Evolutionary conservation across 1,140 invertebrate genomes (phyloP).

Genomic region (Apis laboriosa): DNA sequence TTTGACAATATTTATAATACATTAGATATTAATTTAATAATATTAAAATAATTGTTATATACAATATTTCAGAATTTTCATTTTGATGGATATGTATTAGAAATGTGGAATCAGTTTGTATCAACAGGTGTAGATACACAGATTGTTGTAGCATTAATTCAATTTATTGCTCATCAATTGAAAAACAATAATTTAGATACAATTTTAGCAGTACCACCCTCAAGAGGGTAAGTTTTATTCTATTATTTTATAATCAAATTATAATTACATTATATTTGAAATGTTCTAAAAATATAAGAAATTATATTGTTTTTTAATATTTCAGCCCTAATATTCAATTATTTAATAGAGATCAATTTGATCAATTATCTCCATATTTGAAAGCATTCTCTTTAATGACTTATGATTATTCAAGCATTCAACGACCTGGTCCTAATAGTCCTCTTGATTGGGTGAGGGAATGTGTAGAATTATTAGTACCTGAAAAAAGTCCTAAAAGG

Average conservation of each 20-base stretch:
- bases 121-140: conserved; percentile 84
- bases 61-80: conserved; percentile 79
- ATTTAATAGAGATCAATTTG: conserved; percentile 90
- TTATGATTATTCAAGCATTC: conserved; percentile 94
- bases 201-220: conserved; percentile 93
- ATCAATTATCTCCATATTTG: conserved; percentile 88
- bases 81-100: conserved; percentile 94
- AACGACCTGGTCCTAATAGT: conserved; percentile 93
- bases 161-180: conserved; percentile 82
- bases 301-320: conserved; percentile 32
- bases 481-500: conserved; percentile 83
- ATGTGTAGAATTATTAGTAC: conserved; percentile 88
- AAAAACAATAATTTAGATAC: conserved; percentile 83
- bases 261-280: not conserved
- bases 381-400: conserved; percentile 96
- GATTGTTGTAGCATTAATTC: conserved; percentile 84
- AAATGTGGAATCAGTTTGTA: conserved; percentile 92
- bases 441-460: conserved; percentile 91
- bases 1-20: not conserved
- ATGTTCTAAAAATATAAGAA: not conserved
- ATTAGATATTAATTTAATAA: not conserved
- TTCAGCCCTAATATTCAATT: conserved; percentile 82
- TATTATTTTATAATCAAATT: not conserved
- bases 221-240: conserved; percentile 81
- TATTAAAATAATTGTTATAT: not conserved